Conservation (phyloP, 2,113 vertebrate genomes). For the Petromus typicus region DNA sequence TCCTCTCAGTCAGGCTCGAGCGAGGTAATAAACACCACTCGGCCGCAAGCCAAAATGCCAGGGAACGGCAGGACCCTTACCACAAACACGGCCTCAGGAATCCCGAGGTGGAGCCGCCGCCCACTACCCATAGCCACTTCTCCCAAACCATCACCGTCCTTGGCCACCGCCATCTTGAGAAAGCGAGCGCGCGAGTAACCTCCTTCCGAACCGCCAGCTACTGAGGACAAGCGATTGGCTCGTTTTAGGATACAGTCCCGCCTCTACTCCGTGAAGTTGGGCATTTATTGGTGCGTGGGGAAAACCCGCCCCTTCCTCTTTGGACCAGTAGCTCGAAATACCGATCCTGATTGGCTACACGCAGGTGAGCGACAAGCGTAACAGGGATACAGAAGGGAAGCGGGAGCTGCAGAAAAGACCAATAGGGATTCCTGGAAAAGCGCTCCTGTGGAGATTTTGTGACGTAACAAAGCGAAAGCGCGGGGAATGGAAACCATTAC, state of each 20-base stretch:
- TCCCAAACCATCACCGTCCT: slow-evolving; percentile 81
- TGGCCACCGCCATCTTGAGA: slow-evolving; percentile 92
- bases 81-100: slow-evolving; percentile 96
- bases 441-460: not conserved
- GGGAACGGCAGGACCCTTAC: slow-evolving; percentile 84
- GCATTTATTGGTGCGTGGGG: not conserved
- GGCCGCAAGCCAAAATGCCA: not conserved
- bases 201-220: not conserved
- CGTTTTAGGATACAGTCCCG: not conserved
- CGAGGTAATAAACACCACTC: not conserved
- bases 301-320: not conserved
- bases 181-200: slow-evolving; percentile 10
- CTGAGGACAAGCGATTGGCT: slow-evolving; percentile 20
- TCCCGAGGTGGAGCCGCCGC: slow-evolving; percentile 93
- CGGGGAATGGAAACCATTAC: not conserved
- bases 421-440: not conserved
- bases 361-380: not conserved
- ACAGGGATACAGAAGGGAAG: not conserved
- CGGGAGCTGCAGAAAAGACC: not conserved
- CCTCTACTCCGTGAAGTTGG: not conserved
- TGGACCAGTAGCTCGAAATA: accelerated
- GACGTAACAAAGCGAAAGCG: not conserved
- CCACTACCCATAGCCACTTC: slow-evolving; percentile 84
- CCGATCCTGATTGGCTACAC: not conserved
- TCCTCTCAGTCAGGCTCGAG: not conserved